Evolutionary conservation across 2,888 invertebrate genomes (phyloP), one percentile per base, ranked within the genome.

Genomic region (Dasypogon diadema): DNA sequence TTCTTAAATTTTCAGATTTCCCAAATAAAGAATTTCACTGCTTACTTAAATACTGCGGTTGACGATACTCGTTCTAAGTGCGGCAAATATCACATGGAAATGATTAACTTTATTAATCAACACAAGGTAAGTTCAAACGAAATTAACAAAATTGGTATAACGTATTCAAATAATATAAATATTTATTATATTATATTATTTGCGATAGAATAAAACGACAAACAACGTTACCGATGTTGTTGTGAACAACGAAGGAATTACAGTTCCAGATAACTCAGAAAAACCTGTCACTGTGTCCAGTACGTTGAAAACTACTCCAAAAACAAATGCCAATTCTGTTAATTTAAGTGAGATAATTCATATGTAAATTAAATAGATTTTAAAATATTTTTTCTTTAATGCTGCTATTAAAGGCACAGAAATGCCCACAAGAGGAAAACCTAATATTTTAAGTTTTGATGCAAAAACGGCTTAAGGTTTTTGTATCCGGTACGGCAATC

Each of bases 381-480:
- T 46, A 65, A 46, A 2, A 46, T 46, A 65, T 65, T 46, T 24
- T 46, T 46, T 46, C 48, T 48, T 21, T 65, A n/a, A 63, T 16
- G 48, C 65, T 65, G 46, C 60, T 60, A 1, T 18, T 60, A 22
- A 46, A 65, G 55, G 54, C 55, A 72, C 72, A 21, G 55, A 54
- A 55, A 34, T 55, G 37, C 54, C 54, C 30, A 42, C 65, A 26
- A 77, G 24, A 73, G 77, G 76, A 26, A 78, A 78, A 70, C 78
- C 77, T 54, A 77, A 77, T 74, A 65, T 77, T 42, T 77, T 78
- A 74, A 77, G 77, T 74, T 73, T 77, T 74, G 60, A 75, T 75
- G 72, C 56, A 51, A 76, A 76, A 54, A 12, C 55, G 30, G 55
- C 70, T 42, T 63, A 77, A 76, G 26, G 14, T 26, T 37, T 54